Evolutionary conservation across 2,888 invertebrate genomes (phyloP), one percentile per base, ranked within the genome.

Genomic region (Noctua comes): DNA sequence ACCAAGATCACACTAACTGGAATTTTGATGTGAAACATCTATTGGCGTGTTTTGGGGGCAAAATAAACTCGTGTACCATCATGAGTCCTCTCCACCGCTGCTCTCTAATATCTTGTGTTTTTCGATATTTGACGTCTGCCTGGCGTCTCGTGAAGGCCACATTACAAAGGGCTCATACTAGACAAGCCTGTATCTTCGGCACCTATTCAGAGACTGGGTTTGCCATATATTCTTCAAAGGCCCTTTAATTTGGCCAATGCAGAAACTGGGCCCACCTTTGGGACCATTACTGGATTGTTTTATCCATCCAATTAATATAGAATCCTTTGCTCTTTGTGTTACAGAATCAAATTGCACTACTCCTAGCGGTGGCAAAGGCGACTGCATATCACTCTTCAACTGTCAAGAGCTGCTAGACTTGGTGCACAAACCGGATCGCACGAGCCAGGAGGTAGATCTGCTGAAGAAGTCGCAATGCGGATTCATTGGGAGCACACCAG

Each of bases 391-490:
- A 0, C 88, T 97, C 2, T 87, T 91, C 78, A 79, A 93, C 21
- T 97, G 97, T 80, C 76, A 87, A 0, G 83, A 91, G 3, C 88
- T 97, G 18, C 72, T 93, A n/a, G 87, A 79, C 0, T 79, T 96
- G 27, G 70, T 94, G n/a, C 90, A 89, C 68, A 94, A 93, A 46
- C 84, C 82, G 4, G 82, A 90, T 0, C 93, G 97, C 68, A 90
- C 94, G 0, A 89, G 92, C 0, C 90, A 93, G 10, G 95, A 97
- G 7, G 89, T 97, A 0, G 95, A 97, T 16, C 94, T 94, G 51
- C 92, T 96, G 40, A 90, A 87, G 84, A 89, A 88, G 21, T 93
- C 94, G 0, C 89, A 93, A 27, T 96, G 96, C 80, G 96, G 95
- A 0, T 94, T 36, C 59, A 72, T 89, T 0, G 91, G 90, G 0